Base-by-base conservation (phyloP, 2,113 vertebrate species). In the Cinclus cinclus region DNA sequence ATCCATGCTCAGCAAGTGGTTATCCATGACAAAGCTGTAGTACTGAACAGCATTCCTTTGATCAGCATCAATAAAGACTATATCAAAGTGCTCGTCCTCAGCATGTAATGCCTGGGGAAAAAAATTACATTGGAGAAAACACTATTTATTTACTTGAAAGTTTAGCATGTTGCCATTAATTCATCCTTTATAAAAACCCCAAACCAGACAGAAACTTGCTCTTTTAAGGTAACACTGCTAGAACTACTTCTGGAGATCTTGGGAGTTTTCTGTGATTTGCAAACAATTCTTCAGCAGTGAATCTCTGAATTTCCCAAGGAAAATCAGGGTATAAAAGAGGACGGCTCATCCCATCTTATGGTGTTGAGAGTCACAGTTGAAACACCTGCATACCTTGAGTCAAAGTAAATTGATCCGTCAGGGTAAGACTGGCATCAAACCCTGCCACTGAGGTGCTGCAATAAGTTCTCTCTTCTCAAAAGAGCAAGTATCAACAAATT, bases 51-150 rank as follows among this genome's bases (percentile, higher is more conserved):
- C 98, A 41, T 98, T 98, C 55, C 78, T 96, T 97, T 99, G 98
- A 96, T 98, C 98, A 87, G 98, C 98, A 84, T 98, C 98, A 70
- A 99, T 98, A 97, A 99, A 98, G 92, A 98, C 95, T 94, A 98
- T 97, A 98, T 98, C 98, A 97, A 98, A 98, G 97, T 98, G 97
- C 74, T 97, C 97, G 0, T 98, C 98, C 50, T 96, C 93, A 73
- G 97, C 95, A 58, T 97, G 98, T 31, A 98, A 93, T 65, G 98
- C 97, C 98, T 98, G 87, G 88, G 13, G 39, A 79, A 90, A 47
- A 95, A 93, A 96, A 69, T 6, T 11, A 68, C 52, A 85, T 96
- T 94, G 90, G 92, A 96, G 52, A 90, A 94, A 85, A 96, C 65
- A 94, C 68, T 94, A 74, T 92, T 87, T 92, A 92, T 96, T 97